Base-by-base conservation (phyloP, 1,140 invertebrate genomes). In the Cyclargus thomasi region DNA sequence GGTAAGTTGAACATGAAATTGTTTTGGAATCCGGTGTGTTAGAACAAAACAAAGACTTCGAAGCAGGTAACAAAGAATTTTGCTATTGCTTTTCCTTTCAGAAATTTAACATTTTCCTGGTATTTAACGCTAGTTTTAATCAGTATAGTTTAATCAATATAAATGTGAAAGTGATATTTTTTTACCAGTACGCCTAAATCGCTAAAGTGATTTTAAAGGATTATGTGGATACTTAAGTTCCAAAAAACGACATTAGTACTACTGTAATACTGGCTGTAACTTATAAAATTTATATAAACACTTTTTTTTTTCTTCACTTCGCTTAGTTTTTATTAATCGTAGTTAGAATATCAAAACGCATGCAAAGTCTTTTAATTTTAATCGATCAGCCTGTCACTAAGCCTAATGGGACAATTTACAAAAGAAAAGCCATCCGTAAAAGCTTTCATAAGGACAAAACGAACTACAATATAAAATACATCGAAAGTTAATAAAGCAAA, bases 1-100 rank as follows among this genome's bases (percentile, higher is more conserved):
- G 83, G 83, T 87, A 84, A 87, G 82, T 82, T 74, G 71, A 35
- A 64, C 83, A 74, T 76, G 76, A 80, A 66, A 62, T 66, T 81
- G 80, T 83, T 85, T 83, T 72, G 77, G 82, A 78, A 75, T 78
- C 73, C 71, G 68, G 62, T 18, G 55, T 74, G 76, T 72, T 72
- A 73, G 67, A 70, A 70, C 64, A 67, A 67, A 81, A 80, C 78
- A 83, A 83, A 76, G 74, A 66, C 57, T 18, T 18, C 23, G 17
- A 57, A 18, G 20, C 75, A 72, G 70, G 78, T 78, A 63, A 67
- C 55, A 67, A 67, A 62, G 65, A 67, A 67, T 57, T 29, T 59
- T 14, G 55, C 55, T 1, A 21, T 59, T 17, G 55, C 55, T 59
- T 59, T 18, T 59, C n/a, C n/a, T 59, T 18, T 20, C 20, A 59